A percentile compares a stretch with the other conserved stretches of the same genome.
phyloP scores from a whole-genome alignment of 2,888 invertebrate species.

The Siphonodentalium dalli region DNA sequence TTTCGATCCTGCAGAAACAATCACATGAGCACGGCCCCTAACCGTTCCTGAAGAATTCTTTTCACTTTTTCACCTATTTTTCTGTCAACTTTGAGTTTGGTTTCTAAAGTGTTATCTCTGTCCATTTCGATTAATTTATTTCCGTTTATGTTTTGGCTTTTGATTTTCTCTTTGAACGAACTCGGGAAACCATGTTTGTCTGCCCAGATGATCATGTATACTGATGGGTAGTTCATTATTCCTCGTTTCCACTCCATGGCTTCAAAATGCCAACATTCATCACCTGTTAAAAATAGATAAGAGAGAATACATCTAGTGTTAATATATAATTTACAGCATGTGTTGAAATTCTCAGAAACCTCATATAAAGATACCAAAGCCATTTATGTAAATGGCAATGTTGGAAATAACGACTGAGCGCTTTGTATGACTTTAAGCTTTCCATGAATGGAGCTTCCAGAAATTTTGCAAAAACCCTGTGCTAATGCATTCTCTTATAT shows the following conservation, averaged over 20 bases:
- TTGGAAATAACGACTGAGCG: too few species aligned
- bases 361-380: too few species aligned
- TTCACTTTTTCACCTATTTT: constrained; percentile 19
- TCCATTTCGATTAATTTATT: constrained; percentile 20
- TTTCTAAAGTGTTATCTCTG: constrained; percentile 6
- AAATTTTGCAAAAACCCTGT: too few species aligned
- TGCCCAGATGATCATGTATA: constrained; percentile 34
- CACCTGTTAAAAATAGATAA: constrained; percentile 16
- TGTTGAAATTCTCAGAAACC: too few species aligned
- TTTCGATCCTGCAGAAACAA: too few species aligned
- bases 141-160: constrained; percentile 23
- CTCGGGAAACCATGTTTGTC: constrained; percentile 26
- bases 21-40: not conserved
- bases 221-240: constrained; percentile 23
- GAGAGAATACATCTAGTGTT: too few species aligned
- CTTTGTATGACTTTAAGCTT: too few species aligned
- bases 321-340: too few species aligned
- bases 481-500: too few species aligned
- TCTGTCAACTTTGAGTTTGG: constrained; percentile 11
- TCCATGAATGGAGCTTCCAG: too few species aligned
- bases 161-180: constrained; percentile 22
- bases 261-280: constrained; percentile 29
- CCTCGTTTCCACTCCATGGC: constrained; percentile 29
- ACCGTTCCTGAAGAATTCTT: constrained; percentile 17
- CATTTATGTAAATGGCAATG: too few species aligned